phyloP scores from a whole-genome alignment of 1,140 invertebrate genomes.

The Cecropterus lyciades region DNA sequence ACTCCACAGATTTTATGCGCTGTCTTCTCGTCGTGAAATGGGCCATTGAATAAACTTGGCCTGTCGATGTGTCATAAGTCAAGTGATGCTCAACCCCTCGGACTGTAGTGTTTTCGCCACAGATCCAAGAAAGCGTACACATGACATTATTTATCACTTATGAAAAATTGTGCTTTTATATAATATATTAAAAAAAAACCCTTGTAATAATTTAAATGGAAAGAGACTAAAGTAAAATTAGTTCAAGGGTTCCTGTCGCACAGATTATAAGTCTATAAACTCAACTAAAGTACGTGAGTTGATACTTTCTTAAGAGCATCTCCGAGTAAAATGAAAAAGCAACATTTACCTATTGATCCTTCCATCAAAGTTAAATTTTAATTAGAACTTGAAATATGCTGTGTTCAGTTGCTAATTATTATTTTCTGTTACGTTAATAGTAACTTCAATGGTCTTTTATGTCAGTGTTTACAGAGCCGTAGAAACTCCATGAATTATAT shows the following conservation, averaged over 20 bases:
- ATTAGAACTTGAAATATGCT: constrained; percentile 60
- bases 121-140: constrained; percentile 48
- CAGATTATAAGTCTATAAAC: constrained; percentile 15
- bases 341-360: constrained; percentile 63
- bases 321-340: constrained; percentile 66
- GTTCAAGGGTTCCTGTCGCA: constrained; percentile 1
- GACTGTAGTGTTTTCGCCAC: constrained; percentile 55
- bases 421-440: constrained; percentile 20
- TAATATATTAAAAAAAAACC: no score
- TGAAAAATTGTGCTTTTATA: not conserved
- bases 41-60: constrained; percentile 76
- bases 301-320: constrained; percentile 39
- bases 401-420: constrained; percentile 32
- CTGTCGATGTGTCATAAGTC: constrained; percentile 82
- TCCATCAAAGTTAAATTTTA: constrained; percentile 66
- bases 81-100: constrained; percentile 69
- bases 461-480: constrained; percentile 4
- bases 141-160: constrained; percentile 8
- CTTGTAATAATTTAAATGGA: not conserved
- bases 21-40: constrained; percentile 50
- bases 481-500: constrained; percentile 17
- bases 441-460: constrained; percentile 12
- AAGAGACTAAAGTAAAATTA: constrained; percentile 22
- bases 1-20: constrained; percentile 54
- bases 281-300: constrained; percentile 19